Evolutionary conservation across 2,888 invertebrate genomes (phyloP).

Genomic region (Idaea dimidiata): DNA sequence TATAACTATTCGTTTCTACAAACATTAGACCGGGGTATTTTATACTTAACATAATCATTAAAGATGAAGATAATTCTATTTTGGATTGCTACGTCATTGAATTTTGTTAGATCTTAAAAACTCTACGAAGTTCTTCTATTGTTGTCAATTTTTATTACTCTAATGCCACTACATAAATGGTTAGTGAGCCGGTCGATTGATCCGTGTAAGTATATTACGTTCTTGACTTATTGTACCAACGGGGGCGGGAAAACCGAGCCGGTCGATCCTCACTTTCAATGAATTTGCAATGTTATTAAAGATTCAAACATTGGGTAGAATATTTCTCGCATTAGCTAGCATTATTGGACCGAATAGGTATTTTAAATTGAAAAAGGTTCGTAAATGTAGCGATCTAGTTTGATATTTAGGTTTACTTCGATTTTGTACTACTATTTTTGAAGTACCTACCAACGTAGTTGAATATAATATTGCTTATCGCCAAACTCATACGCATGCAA

Average conservation of each 20-base stretch:
- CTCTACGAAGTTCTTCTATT: too few species aligned
- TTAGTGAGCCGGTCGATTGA: conserved; percentile 22
- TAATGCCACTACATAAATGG: conserved; percentile 35
- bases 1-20: not conserved
- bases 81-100: too few species aligned
- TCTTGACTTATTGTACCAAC: conserved; percentile 8
- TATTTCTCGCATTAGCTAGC: conserved; percentile 19
- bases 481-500: not conserved
- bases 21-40: not conserved
- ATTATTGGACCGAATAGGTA: conserved; percentile 14
- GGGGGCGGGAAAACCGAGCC: conserved; percentile 48
- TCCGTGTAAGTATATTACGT: conserved; percentile 16
- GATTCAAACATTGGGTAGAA: conserved; percentile 27
- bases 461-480: too few species aligned
- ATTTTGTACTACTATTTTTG: too few species aligned
- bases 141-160: conserved; percentile 13
- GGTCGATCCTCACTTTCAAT: conserved; percentile 46
- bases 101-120: too few species aligned
- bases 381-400: conserved; percentile 8
- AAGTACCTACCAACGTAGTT: too few species aligned
- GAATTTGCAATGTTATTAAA: conserved; percentile 47
- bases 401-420: not conserved
- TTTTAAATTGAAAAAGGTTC: conserved; percentile 8
- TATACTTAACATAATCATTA: not conserved
- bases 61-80: not conserved